These are phyloP conservation scores for Pangasius mekongensis DNA, from an alignment of 2,797 vertebrate genomes.

Conservation along the genomic window DNA sequence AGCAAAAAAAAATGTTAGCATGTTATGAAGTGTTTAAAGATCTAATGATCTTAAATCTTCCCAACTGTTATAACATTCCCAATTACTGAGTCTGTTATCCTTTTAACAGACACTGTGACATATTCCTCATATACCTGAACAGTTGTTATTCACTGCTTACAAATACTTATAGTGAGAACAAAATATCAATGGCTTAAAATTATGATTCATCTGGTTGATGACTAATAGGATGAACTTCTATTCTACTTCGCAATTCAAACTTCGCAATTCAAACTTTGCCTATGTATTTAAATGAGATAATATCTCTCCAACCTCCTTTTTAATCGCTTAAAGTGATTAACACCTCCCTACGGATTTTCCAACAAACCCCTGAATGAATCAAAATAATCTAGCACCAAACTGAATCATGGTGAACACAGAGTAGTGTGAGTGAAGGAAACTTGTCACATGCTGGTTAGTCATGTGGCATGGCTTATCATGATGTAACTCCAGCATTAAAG, in stretches of 20 bases:
- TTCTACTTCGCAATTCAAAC: background rate
- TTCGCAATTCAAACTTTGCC: background rate
- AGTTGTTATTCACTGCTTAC: background rate
- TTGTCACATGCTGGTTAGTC: constrained; percentile 21
- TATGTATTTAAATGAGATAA: background rate
- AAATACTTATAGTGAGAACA: background rate
- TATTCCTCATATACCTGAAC: background rate
- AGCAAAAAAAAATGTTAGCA: background rate
- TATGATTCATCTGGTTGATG: background rate
- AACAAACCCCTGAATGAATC: background rate
- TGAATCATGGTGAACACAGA: background rate
- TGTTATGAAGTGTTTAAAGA: background rate
- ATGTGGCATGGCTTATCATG: constrained; percentile 8
- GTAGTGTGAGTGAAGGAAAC: background rate
- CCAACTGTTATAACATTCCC: background rate
- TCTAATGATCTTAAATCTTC: background rate
- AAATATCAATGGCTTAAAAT: background rate
- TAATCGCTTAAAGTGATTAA: background rate
- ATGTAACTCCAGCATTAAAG: background rate
- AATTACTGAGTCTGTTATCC: background rate
- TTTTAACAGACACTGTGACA: background rate
- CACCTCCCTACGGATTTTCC: background rate
- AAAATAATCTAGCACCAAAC: background rate
- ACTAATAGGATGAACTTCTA: background rate
- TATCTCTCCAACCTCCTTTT: background rate